phyloP scores from a whole-genome alignment of 2,888 invertebrate genomes.

The Clistopyga incitator region DNA sequence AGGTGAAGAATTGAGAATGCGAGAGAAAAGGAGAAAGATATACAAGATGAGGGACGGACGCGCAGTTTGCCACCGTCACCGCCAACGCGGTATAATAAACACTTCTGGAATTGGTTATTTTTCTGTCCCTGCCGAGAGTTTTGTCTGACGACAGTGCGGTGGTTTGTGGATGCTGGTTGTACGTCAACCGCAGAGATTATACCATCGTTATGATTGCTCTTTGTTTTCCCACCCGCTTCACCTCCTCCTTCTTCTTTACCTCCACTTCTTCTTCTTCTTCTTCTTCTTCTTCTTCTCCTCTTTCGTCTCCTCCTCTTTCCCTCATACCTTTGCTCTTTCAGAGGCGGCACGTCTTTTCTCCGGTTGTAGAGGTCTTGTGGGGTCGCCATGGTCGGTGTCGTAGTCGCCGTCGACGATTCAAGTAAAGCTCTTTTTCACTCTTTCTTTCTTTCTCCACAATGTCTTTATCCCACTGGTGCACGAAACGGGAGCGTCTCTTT shows the following conservation, averaged over 20 bases:
- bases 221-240: conserved; percentile 75
- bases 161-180: conserved; percentile 77
- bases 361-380: conserved; percentile 46
- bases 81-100: conserved; percentile 77
- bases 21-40: conserved; percentile 62
- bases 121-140: conserved; percentile 67
- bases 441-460: conserved; percentile 29
- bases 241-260: conserved; percentile 40
- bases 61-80: conserved; percentile 52
- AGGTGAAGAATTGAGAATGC: conserved; percentile 73
- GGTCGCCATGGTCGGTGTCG: conserved; percentile 50
- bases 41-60: conserved; percentile 39
- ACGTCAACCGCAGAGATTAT: conserved; percentile 81
- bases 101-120: conserved; percentile 82
- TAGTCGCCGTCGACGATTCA: conserved; percentile 56
- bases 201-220: conserved; percentile 81
- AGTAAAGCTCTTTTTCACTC: conserved; percentile 40
- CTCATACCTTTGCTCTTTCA: conserved; percentile 43
- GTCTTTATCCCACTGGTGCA: conserved; percentile 17
- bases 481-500: conserved; percentile 37
- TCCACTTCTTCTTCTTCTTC: conserved; percentile 45
- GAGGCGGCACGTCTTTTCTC: conserved; percentile 57
- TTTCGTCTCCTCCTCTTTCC: conserved; percentile 47
- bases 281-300: not conserved
- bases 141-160: conserved; percentile 62